Conservation (phyloP, 2,888 invertebrate species). For the Eumerus sabulonum region DNA sequence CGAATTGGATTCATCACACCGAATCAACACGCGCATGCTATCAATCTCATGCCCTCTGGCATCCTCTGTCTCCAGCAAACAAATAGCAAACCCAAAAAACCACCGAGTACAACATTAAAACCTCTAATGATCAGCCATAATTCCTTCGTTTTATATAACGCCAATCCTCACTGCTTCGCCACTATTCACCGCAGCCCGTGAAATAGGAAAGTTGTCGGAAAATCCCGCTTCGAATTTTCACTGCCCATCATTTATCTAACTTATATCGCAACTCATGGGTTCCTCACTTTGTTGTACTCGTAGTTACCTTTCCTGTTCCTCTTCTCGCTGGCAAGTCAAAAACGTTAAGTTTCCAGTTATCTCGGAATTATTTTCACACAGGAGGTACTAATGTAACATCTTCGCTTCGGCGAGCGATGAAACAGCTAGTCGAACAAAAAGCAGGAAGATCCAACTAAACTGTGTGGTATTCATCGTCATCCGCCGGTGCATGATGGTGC, state of each 20-base stretch:
- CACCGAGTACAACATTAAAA: conserved; percentile 8
- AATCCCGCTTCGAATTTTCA: conserved; percentile 46
- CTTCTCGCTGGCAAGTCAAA: conserved; percentile 52
- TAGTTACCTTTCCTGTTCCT: conserved; percentile 13
- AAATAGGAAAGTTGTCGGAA: conserved; percentile 11
- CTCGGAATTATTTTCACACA: conserved; percentile 62
- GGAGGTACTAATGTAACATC: conserved; percentile 56
- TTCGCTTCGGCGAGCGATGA: conserved; percentile 25
- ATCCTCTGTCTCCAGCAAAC: conserved; percentile 27
- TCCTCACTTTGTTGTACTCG: conserved; percentile 1
- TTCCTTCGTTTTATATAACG: conserved; percentile 35
- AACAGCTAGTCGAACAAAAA: no score
- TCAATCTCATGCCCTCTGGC: conserved; percentile 36
- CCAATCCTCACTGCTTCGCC: no score
- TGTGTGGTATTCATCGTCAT: background rate
- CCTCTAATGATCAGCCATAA: conserved; percentile 60
- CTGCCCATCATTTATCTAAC: conserved; percentile 63
- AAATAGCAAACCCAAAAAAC: background rate
- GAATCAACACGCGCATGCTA: conserved; percentile 14
- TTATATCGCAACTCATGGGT: conserved; percentile 44
- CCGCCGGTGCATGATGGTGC: no score
- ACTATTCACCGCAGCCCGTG: conserved; percentile 5
- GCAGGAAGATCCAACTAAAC: background rate
- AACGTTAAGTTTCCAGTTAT: conserved; percentile 67
- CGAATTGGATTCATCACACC: no score